These are phyloP conservation scores for Cephus spinipes DNA, from an alignment of 2,888 invertebrate species.

Conservation along the genomic window DNA sequence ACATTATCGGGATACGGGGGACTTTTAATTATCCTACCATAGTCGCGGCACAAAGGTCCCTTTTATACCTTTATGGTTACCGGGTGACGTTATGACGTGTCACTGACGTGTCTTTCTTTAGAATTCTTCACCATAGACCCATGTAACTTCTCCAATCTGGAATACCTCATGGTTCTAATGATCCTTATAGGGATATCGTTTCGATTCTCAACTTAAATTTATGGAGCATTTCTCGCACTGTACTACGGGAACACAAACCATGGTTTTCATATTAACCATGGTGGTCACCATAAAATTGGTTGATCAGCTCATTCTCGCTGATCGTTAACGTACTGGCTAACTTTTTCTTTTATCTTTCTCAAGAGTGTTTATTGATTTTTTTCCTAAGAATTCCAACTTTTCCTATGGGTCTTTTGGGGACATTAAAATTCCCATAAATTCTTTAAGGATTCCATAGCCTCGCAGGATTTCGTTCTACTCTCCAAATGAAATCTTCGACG, in stretches of 20 bases:
- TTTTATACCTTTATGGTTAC: slow-evolving; percentile 10
- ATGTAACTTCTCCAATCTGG: slow-evolving; percentile 2
- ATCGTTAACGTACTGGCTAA: not conserved
- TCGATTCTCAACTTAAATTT: not conserved
- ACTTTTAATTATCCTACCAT: slow-evolving; percentile 56
- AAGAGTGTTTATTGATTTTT: not conserved
- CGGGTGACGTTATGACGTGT: slow-evolving; percentile 37
- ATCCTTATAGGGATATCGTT: not conserved
- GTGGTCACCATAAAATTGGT: not conserved
- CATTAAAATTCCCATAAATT: not conserved
- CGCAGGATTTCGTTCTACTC: not conserved
- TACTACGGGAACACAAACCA: not conserved
- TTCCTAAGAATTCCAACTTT: not conserved
- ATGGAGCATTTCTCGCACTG: not conserved
- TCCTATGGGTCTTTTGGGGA: not conserved
- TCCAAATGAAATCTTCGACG: not conserved
- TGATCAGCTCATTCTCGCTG: not conserved
- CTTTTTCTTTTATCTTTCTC: not conserved
- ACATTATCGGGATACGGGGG: slow-evolving; percentile 11
- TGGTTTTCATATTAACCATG: not conserved
- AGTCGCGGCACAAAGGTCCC: slow-evolving; percentile 48
- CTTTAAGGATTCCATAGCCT: not conserved
- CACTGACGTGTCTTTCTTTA: slow-evolving; percentile 33
- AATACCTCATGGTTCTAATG: not conserved
- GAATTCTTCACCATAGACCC: slow-evolving; percentile 4